Evolutionary conservation across 2,113 vertebrate genomes (phyloP), one percentile per base, ranked within the genome.

Genomic region (Pycnonotus jocosus): DNA sequence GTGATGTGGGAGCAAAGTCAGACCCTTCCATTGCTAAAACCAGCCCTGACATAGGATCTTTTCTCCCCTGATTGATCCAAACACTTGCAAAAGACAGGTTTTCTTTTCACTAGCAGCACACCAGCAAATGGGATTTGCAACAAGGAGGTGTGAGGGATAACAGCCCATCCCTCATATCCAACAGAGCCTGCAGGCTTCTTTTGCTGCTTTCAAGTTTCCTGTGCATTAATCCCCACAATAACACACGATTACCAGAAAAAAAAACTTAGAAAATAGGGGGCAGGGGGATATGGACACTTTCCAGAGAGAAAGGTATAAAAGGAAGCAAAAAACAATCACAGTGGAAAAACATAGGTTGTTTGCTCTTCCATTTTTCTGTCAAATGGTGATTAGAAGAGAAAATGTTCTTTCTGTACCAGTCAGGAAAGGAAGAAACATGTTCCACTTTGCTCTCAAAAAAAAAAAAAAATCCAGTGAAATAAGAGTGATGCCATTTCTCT

Each of bases 331-430:
- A 89, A 92, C 40, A 82, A 70, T 91, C 91, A 88, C 74, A 96
- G 83, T 76, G 50, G 58, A 22, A 92, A 96, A 91, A 92, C 16
- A 2, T 40, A 30, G 60, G 72, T 66, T 0, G 0, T 78, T 84
- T 89, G 64, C 88, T 87, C 81, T 94, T 95, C 89, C 85, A 64
- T 94, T 94, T 93, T 90, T 90, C 88, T 95, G 92, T 96, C 94
- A 83, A 93, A 89, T 81, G 47, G 61, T 89, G 90, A 96, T 97
- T 97, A 97, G 84, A 91, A 87, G 86, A 93, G 72, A 95, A 92
- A 95, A 89, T 37, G 74, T 69, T 77, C 24, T 73, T 90, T 91
- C 58, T 60, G 47, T 79, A 88, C 81, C 72, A 80, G 73, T 72
- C 80, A 88, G 92, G 44, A 95, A 96, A 51, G 68, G 73, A 81